Evolutionary conservation across 2,888 invertebrate genomes (phyloP).

Genomic region (Trimorus sp.): DNA sequence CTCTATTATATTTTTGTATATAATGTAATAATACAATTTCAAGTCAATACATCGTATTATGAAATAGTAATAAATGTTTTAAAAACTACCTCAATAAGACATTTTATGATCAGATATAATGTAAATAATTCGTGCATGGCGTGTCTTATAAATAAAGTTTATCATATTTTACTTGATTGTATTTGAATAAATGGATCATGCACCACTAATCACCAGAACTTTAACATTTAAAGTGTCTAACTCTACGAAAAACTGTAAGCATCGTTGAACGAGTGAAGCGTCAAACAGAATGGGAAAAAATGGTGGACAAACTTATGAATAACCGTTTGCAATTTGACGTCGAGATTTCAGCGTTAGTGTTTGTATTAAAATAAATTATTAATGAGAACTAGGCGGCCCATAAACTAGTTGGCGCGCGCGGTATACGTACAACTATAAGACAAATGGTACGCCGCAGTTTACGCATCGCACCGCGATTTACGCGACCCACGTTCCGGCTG

Average conservation of each 20-base stretch:
- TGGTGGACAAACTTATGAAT: slow-evolving; percentile 48
- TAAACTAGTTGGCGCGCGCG: slow-evolving; percentile 26
- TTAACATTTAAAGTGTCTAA: background rate
- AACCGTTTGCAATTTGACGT: slow-evolving; percentile 45
- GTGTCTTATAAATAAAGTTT: too few species aligned
- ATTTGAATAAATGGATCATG: too few species aligned
- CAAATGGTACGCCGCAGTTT: slow-evolving; percentile 54
- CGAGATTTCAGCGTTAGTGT: slow-evolving; percentile 18
- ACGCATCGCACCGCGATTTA: slow-evolving; percentile 51
- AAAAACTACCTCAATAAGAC: too few species aligned
- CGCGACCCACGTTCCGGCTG: slow-evolving; percentile 40
- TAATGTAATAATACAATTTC: too few species aligned
- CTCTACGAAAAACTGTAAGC: slow-evolving; percentile 18
- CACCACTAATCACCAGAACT: too few species aligned
- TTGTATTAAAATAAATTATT: slow-evolving; percentile 61
- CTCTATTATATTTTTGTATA: too few species aligned
- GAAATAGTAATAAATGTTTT: too few species aligned
- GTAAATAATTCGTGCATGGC: too few species aligned
- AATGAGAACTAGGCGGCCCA: slow-evolving; percentile 35
- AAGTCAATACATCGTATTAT: too few species aligned
- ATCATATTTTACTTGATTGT: too few species aligned
- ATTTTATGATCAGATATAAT: too few species aligned
- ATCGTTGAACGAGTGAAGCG: slow-evolving; percentile 25
- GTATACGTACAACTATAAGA: slow-evolving; percentile 55
- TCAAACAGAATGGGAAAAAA: slow-evolving; percentile 46